phyloP scores from a whole-genome alignment of 1,140 invertebrate genomes.

The Anadara kagoshimensis region DNA sequence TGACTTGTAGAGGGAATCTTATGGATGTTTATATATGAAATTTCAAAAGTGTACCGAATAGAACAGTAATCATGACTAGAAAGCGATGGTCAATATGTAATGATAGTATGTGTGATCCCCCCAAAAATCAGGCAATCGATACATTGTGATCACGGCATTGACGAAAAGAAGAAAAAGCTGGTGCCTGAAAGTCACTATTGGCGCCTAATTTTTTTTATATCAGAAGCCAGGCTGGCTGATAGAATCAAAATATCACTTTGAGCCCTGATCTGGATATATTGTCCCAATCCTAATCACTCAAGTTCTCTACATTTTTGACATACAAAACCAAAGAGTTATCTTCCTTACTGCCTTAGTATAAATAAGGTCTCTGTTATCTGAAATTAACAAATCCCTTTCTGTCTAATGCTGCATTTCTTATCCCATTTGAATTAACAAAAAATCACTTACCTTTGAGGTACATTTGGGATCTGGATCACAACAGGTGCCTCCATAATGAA shows the following conservation, averaged over 20 bases:
- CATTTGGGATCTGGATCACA: constrained; percentile 82
- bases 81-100: background rate
- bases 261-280: no score
- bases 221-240: background rate
- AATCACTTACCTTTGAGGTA: constrained; percentile 72
- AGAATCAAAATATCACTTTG: no score
- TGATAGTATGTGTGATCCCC: background rate
- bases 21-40: background rate
- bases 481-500: constrained; percentile 84
- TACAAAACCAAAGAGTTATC: no score
- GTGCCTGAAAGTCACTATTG: background rate
- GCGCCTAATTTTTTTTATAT: background rate
- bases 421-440: no score
- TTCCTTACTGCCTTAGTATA: no score
- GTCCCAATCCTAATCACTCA: no score
- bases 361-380: no score
- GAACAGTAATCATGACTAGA: background rate
- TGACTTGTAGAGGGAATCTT: background rate
- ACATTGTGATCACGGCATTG: background rate
- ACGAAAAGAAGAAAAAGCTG: background rate
- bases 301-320: no score
- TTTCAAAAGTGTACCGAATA: background rate
- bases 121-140: background rate
- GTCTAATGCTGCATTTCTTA: no score
- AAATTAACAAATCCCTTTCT: no score